Conservation (phyloP, 2,888 invertebrate species). For the Shargacucullia verbasci region DNA sequence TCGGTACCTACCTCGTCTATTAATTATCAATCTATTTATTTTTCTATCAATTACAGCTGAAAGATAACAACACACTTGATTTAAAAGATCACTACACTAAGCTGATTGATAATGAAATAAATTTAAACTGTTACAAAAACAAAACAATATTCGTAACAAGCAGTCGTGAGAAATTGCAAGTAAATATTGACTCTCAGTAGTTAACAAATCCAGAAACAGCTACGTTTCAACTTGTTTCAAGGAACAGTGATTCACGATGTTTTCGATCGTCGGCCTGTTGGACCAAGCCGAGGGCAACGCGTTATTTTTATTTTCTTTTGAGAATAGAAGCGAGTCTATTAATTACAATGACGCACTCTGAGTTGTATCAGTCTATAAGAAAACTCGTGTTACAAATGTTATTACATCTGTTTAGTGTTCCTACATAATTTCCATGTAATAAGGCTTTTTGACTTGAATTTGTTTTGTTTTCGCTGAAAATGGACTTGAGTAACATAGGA, state of each 20-base stretch:
- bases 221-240: constrained; percentile 74
- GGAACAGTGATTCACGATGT: constrained; percentile 82
- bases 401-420: constrained; percentile 73
- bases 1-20: constrained; percentile 22
- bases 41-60: constrained; percentile 28
- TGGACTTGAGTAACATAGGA: constrained; percentile 44
- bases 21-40: constrained; percentile 32
- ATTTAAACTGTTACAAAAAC: constrained; percentile 49
- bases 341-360: constrained; percentile 86
- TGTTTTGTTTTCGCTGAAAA: constrained; percentile 45
- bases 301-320: constrained; percentile 87
- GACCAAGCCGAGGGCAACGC: constrained; percentile 68
- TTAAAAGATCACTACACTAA: constrained; percentile 26
- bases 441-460: constrained; percentile 53
- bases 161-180: constrained; percentile 62
- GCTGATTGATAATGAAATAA: constrained; percentile 53
- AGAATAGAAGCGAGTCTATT: constrained; percentile 84
- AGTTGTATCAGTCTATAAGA: constrained; percentile 62
- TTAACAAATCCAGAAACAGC: constrained; percentile 71
- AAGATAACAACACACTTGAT: constrained; percentile 28
- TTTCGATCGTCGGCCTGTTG: constrained; percentile 70
- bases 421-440: constrained; percentile 52
- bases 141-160: constrained; percentile 50
- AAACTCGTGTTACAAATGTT: constrained; percentile 64
- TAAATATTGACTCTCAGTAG: constrained; percentile 72